Conservation (phyloP, 30 jellyfish, hydroid and myxozoan genomes). For the Hydractinia echinata region DNA sequence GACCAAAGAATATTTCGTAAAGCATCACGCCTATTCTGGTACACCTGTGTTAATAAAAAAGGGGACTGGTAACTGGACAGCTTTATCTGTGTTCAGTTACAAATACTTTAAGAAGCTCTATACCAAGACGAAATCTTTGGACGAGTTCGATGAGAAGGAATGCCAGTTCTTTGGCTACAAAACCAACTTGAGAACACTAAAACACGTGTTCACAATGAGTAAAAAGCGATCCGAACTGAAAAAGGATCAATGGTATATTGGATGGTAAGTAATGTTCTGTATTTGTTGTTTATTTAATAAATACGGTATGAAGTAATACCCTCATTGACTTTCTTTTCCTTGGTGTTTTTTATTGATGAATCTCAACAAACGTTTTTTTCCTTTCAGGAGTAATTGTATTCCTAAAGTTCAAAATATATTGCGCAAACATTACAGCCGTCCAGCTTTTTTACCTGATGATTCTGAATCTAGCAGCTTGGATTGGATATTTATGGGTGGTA, state of each 20-base stretch:
- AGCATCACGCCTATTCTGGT: slow-evolving; percentile 67
- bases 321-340: neutral
- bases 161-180: slow-evolving; percentile 85
- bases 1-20: slow-evolving; percentile 47
- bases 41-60: slow-evolving; percentile 70
- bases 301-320: no score
- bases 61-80: slow-evolving; percentile 76
- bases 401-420: slow-evolving; percentile 46
- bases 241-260: slow-evolving; percentile 78
- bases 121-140: slow-evolving; percentile 41
- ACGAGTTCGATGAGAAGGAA: slow-evolving; percentile 35
- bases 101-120: slow-evolving; percentile 49
- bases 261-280: slow-evolving; percentile 64
- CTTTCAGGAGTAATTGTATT: slow-evolving; percentile 74
- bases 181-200: slow-evolving; percentile 49
- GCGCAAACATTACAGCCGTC: slow-evolving; percentile 68
- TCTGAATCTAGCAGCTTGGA: slow-evolving; percentile 83
- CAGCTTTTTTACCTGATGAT: slow-evolving; percentile 76
- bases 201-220: slow-evolving; percentile 66
- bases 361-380: neutral
- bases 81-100: slow-evolving; percentile 48
- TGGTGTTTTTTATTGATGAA: neutral
- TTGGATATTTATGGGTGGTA: slow-evolving; percentile 91
- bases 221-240: slow-evolving; percentile 47
- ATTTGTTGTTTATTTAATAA: neutral